phyloP scores from a whole-genome alignment of 92 coral and sea anemone species.

The Muricea muricata region DNA sequence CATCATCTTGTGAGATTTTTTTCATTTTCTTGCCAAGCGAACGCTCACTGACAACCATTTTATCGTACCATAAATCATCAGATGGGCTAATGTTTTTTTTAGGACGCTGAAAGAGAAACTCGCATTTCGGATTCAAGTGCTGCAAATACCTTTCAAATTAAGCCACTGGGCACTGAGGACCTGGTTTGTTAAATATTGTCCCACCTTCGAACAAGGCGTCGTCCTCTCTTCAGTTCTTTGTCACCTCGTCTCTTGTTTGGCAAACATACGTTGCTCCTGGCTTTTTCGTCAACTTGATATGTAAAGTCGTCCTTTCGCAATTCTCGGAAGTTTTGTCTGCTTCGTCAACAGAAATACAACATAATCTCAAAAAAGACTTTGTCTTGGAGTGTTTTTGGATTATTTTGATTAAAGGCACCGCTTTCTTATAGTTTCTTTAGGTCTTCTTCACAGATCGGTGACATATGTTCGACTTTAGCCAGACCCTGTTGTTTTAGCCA shows the following conservation, averaged over 20 bases:
- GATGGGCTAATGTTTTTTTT: background rate
- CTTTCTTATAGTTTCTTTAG: constrained; percentile 48
- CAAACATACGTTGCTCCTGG: background rate
- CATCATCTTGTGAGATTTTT: constrained; percentile 1
- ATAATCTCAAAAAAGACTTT: constrained; percentile 70
- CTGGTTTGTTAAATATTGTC: constrained; percentile 17
- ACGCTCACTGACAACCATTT: constrained; percentile 16
- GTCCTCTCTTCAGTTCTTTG: constrained; percentile 37
- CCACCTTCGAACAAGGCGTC: constrained; percentile 32
- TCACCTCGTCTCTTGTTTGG: constrained; percentile 30
- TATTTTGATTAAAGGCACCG: constrained; percentile 40
- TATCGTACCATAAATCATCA: constrained; percentile 6
- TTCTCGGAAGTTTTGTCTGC: constrained; percentile 63
- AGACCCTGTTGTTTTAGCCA: constrained; percentile 56
- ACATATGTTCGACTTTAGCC: constrained; percentile 49
- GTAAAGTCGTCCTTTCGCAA: constrained; percentile 47
- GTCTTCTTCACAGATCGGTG: constrained; percentile 59
- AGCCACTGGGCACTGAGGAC: constrained; percentile 37
- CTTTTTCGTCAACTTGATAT: background rate
- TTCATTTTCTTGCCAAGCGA: constrained; percentile 21
- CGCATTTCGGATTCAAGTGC: constrained; percentile 23
- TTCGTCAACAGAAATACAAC: constrained; percentile 69
- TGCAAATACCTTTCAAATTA: constrained; percentile 6
- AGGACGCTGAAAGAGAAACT: constrained; percentile 29
- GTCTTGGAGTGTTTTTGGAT: constrained; percentile 66